Percentiles rank a stretch among this genome's conserved stretches.
Evolutionary conservation across 1,140 invertebrate genomes (phyloP).

Genomic region (Aphis craccivora): DNA sequence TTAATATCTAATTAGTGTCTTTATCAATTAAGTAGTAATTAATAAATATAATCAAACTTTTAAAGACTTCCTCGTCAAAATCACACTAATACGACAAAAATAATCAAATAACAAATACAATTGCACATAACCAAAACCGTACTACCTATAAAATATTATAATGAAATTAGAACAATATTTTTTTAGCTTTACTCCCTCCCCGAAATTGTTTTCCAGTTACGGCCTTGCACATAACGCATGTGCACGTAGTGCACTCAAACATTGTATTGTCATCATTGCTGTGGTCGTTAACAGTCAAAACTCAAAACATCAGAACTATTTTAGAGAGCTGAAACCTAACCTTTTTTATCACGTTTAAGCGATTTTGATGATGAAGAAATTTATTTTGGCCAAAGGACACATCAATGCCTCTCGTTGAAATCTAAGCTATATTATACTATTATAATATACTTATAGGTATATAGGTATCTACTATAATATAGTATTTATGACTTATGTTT

Average conservation of each 20-base stretch:
- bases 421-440: neutral
- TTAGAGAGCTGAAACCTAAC: neutral
- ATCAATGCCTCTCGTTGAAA: neutral
- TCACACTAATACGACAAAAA: neutral
- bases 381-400: neutral
- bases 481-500: too few species aligned
- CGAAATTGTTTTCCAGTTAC: too few species aligned
- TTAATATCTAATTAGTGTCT: too few species aligned
- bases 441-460: neutral
- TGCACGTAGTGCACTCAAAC: neutral
- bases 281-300: neutral
- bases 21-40: too few species aligned
- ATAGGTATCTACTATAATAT: too few species aligned
- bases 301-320: neutral
- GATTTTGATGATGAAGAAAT: neutral
- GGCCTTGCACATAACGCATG: too few species aligned
- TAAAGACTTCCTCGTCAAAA: too few species aligned
- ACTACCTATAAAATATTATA: too few species aligned
- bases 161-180: too few species aligned
- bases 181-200: too few species aligned
- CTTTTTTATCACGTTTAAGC: neutral
- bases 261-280: neutral
- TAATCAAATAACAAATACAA: neutral
- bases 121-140: too few species aligned
- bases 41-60: too few species aligned